Evolutionary conservation across 2,113 vertebrate genomes (phyloP), one percentile per base, ranked within the genome.

Genomic region (Clarias gariepinus): DNA sequence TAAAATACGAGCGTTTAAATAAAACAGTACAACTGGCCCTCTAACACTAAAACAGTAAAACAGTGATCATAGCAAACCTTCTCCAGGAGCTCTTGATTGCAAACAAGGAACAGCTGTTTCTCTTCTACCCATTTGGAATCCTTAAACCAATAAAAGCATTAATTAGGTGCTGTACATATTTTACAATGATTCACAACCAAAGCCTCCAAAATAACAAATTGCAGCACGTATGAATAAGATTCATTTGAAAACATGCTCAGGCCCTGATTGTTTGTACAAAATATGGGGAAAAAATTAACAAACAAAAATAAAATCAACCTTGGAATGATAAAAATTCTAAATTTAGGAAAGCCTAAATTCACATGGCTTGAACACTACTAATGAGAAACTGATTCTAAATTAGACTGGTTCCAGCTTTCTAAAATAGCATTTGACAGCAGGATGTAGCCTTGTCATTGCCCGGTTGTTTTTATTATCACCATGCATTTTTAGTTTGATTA

Each of bases 91-190:
- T 99, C 98, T 92, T 99, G 98, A 92, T 99, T 99, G 92, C 97
- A 95, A 89, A 96, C 96, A 91, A 99, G 93, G 93, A 99, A 99
- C 86, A 98, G 96, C 90, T 99, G 98, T 90, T 99, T 99, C 93
- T 99, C 98, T 92, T 99, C 98, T 89, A 99, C 98, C 98, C 98
- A 99, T 91, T 96, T 97, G 0, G 98, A 99, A 91, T 99, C 98
- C 98, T 99, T 80, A 21, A 47, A 13, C n/a, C 16, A 66, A 16
- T 64, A 25, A 63, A 19, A 0, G 36, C 4, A 18, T 55, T 6
- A 52, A 69, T 86, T 19, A 80, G 36, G 25, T 36, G 11, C 16
- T 78, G 3, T 41, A 77, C 11, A 3, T 8, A 47, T 58, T 10
- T 36, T 47, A 16, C 21, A 33, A 3, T 55, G 4, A 7, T 23